A percentile compares a stretch with the other conserved stretches of the same genome.
Evolutionary conservation across 2,888 invertebrate genomes (phyloP).

Genomic region (Drosophila niveifrons): DNA sequence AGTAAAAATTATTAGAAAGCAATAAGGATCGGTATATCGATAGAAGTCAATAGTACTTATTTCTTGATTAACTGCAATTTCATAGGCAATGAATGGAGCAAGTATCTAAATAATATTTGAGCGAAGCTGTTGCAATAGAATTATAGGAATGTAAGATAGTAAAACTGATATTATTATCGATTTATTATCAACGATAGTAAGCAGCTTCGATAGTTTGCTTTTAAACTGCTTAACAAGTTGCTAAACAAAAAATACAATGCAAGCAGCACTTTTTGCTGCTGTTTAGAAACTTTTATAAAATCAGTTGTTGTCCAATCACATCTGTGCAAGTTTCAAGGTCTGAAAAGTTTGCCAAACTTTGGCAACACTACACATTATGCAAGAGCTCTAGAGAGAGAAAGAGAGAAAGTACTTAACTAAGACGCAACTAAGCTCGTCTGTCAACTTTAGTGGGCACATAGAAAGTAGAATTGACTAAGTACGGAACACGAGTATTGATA

Average conservation of each 20-base stretch:
- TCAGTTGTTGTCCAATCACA: constrained; percentile 11
- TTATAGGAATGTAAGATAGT: no score
- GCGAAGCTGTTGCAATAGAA: no score
- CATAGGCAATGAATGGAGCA: no score
- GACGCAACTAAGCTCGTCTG: constrained; percentile 8
- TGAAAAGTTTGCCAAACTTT: constrained; percentile 15
- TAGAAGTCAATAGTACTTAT: no score
- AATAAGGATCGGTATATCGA: no score
- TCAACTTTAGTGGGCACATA: constrained; percentile 1
- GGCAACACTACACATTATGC: constrained; percentile 20
- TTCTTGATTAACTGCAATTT: no score
- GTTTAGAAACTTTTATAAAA: constrained; percentile 10
- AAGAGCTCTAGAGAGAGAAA: constrained; percentile 24
- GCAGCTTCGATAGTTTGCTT: neutral
- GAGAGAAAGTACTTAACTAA: constrained; percentile 13
- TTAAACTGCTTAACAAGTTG: neutral
- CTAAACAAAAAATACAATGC: neutral
- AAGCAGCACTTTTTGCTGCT: neutral
- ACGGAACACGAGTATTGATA: neutral
- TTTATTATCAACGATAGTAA: neutral
- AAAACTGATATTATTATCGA: no score
- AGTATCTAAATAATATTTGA: no score
- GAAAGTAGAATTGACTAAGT: neutral
- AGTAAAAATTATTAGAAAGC: no score
- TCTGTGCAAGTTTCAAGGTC: constrained; percentile 15